Conservation (phyloP, 1,140 invertebrate species). For the roundworm (Caenorhabditis elegans) region DNA sequence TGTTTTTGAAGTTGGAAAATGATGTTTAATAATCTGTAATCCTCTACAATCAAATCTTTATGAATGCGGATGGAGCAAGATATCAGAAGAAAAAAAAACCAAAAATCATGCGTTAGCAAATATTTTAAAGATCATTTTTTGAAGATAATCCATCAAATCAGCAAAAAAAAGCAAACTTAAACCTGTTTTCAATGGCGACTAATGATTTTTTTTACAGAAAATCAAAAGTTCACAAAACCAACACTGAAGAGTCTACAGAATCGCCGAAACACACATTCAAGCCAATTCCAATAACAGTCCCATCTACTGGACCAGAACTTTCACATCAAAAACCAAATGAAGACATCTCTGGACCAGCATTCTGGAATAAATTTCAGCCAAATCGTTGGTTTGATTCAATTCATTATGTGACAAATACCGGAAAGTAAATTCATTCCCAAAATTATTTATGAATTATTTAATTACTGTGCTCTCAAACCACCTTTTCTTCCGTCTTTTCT, state of each 20-base stretch:
- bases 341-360: slow-evolving; percentile 39
- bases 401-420: slow-evolving; percentile 20
- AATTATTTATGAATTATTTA: not conserved
- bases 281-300: slow-evolving; percentile 48
- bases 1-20: too few species aligned
- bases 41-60: too few species aligned
- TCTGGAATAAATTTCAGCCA: slow-evolving; percentile 60
- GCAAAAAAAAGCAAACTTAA: too few species aligned
- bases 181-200: too few species aligned
- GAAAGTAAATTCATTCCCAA: not conserved
- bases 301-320: slow-evolving; percentile 33
- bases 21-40: too few species aligned
- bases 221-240: slow-evolving; percentile 27
- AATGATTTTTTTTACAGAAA: slow-evolving; percentile 22
- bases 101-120: too few species aligned
- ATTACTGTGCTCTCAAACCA: not conserved
- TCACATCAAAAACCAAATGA: slow-evolving; percentile 41
- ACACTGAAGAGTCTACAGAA: not conserved
- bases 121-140: too few species aligned
- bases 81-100: too few species aligned
- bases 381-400: slow-evolving; percentile 52
- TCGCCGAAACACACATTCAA: slow-evolving; percentile 53
- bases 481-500: slow-evolving; percentile 8
- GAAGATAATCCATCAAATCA: too few species aligned
- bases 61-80: too few species aligned